Evolutionary conservation across 2,797 vertebrate genomes (phyloP), one percentile per base, ranked within the genome.

Genomic region (Artibeus lituratus): DNA sequence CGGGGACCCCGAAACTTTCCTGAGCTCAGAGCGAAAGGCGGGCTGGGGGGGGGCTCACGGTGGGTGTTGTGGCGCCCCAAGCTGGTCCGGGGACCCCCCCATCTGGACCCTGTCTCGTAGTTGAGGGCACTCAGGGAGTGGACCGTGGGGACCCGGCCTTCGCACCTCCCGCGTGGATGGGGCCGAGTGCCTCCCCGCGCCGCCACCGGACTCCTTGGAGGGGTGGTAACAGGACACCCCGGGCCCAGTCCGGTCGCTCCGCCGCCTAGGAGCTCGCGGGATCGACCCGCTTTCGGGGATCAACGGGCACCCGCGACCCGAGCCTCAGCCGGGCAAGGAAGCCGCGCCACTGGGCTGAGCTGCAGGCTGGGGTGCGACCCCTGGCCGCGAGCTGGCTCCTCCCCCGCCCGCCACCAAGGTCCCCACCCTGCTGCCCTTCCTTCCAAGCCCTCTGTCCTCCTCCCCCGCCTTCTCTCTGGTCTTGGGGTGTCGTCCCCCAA

Each of bases 1-100:
- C 35, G 26, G 81, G 37, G 87, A 93, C 93, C 93, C 96, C 69
- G 42, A 96, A 96, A 97, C 96, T 97, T 97, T 97, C 70, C 73
- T 1, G 92, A 95, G 95, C 35, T 15, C 72, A 6, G 74, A 77
- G 72, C 24, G 7, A 39, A 70, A 51, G 90, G 76, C 73, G 26
- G 87, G 55, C 24, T 21, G 49, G 59, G 11, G 57, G 22, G 35
- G 12, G 53, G 86, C n/a, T 67, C 42, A 2, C 16, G 24, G n/a
- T 10, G 82, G 55, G 70, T n/a, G 35, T 69, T 32, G 9, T 2
- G 47, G 89, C 32, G 42, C 81, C 93, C 83, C 91, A 49, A 65
- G 62, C 82, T 87, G 73, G 51, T 82, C 74, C 53, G 57, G 87
- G 74, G 83, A 85, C 74, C 42, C 42, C 57, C 55, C 83, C 44